Conservation (phyloP, 30 jellyfish, hydroid and myxozoan genomes). For the Pelagia noctiluca region DNA sequence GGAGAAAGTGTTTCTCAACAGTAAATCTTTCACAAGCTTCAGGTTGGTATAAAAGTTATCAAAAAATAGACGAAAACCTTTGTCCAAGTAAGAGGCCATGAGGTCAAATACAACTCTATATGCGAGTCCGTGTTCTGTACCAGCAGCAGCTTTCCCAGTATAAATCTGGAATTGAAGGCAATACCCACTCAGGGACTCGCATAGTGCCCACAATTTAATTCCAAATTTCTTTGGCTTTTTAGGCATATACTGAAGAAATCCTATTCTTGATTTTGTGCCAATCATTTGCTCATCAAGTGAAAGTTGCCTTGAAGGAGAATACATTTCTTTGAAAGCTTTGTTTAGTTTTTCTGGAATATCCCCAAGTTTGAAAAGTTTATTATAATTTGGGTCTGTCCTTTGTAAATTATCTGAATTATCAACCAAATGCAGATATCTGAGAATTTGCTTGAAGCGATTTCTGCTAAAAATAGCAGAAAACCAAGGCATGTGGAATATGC, state of each 20-base stretch:
- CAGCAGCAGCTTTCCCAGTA: conserved; percentile 44
- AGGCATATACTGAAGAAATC: conserved; percentile 58
- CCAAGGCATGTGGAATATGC: no score
- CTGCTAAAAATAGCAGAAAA: no score
- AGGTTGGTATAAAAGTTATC: conserved; percentile 49
- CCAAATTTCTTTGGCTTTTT: conserved; percentile 46
- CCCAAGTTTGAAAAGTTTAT: no score
- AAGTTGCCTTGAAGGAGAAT: no score
- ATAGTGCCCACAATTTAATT: conserved; percentile 44
- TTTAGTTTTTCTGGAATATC: no score
- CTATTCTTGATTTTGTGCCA: no score
- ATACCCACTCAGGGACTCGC: conserved; percentile 44
- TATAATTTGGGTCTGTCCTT: no score
- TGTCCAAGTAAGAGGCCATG: conserved; percentile 48
- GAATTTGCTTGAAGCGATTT: no score
- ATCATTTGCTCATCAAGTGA: no score
- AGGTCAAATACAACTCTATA: conserved; percentile 62
- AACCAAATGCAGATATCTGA: no score
- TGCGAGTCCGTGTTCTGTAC: conserved; percentile 44
- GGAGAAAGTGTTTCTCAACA: conserved; percentile 37
- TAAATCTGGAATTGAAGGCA: conserved; percentile 46
- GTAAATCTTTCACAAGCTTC: conserved; percentile 30
- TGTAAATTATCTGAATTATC: no score
- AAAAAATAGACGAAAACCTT: conserved; percentile 46
- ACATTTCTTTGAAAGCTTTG: no score